Evolutionary conservation across 2,888 invertebrate genomes (phyloP), one percentile per base, ranked within the genome.

Genomic region (Penaeus monodon): DNA sequence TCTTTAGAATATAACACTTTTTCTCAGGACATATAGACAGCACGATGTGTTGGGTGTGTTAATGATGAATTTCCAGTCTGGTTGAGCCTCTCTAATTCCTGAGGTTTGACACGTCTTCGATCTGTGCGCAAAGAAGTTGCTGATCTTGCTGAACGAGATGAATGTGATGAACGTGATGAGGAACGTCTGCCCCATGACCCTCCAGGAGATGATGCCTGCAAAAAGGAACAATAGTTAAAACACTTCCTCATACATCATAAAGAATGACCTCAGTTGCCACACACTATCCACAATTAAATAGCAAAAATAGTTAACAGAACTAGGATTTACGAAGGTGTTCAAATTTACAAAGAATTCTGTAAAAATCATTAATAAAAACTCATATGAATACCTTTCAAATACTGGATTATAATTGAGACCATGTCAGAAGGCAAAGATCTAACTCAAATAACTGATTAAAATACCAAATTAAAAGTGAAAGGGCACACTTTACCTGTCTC

Each of bases 91-190:
- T 81, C 81, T 27, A 81, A 38, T 68, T 81, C 81, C 81, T 81
- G 81, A 81, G 81, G 81, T 44, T 68, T 66, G 44, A 81, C 81
- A 24, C 81, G 81, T 65, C 81, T 65, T 10, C 81, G 68, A n/a
- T 33, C 81, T 17, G 81, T 68, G n/a, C 81, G 68, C 14, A 81
- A 22, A 22, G 81, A 81, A 10, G 65, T 68, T 2, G 81, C 81
- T 24, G 81, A 81, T 12, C 81, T 65, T 38, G 81, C 68, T 17
- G 81, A 81, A 14, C 81, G 33, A 14, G 81, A 81, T 14, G 81
- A 81, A 27, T 65, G 81, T n/a, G 81, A 81, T 12, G 81, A 81
- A 27, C 38, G 81, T n/a, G 81, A 81, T 4, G 81, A 81, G 10
- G 81, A 81, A 12, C 80, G 33, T 7, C 68, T 64, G 20, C 81